These are phyloP conservation scores for Erpetoichthys calabaricus DNA, from an alignment of 2,797 vertebrate species.

Conservation along the genomic window DNA sequence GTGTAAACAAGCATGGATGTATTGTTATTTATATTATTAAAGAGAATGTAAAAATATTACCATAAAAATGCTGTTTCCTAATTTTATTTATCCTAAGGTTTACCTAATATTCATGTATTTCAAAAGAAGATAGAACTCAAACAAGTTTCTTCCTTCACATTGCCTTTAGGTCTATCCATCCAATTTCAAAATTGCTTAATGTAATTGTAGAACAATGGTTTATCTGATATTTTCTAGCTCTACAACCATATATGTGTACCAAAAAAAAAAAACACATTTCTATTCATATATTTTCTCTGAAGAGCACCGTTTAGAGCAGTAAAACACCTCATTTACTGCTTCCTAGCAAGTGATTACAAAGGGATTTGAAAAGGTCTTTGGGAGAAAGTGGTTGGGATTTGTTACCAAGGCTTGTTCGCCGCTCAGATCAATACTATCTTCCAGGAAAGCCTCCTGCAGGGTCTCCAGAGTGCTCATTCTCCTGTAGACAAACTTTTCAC, in stretches of 20 bases:
- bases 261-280: background rate
- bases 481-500: slow-evolving; percentile 22
- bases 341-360: slow-evolving; percentile 35
- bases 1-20: slow-evolving; percentile 22
- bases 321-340: slow-evolving; percentile 39
- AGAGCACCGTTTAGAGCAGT: slow-evolving; percentile 4
- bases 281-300: background rate
- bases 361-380: slow-evolving; percentile 45
- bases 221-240: too few relatives aligned
- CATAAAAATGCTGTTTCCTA: slow-evolving; percentile 14
- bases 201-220: too few relatives aligned
- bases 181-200: too few relatives aligned
- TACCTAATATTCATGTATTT: too few relatives aligned
- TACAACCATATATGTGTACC: background rate
- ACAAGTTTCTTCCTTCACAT: too few relatives aligned
- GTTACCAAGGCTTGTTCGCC: slow-evolving; percentile 24
- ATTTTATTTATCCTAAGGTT: too few relatives aligned
- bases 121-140: too few relatives aligned
- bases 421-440: slow-evolving; percentile 35
- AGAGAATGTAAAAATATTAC: slow-evolving; percentile 31
- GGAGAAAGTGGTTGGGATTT: slow-evolving; percentile 33
- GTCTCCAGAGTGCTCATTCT: slow-evolving; percentile 23
- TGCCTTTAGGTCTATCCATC: too few relatives aligned
- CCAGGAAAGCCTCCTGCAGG: slow-evolving; percentile 18
- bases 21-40: slow-evolving; percentile 34